Evolutionary conservation across 2,888 invertebrate species (phyloP).

Genomic region (Antitype chi): DNA sequence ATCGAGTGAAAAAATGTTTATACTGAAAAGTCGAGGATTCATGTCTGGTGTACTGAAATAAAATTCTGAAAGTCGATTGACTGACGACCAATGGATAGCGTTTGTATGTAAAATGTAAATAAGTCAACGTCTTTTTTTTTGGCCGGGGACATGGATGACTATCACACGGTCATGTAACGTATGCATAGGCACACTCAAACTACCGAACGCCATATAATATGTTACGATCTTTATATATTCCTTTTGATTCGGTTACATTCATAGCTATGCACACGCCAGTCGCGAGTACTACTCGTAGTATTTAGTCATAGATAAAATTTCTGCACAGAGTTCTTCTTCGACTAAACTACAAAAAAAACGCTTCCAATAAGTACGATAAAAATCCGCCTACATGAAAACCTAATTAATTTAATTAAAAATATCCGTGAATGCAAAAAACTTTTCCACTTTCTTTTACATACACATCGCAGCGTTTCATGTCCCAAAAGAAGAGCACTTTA

Average conservation of each 20-base stretch:
- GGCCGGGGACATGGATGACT: slow-evolving; percentile 32
- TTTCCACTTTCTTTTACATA: slow-evolving; percentile 16
- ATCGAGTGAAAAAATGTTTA: slow-evolving; percentile 63
- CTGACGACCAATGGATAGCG: slow-evolving; percentile 70
- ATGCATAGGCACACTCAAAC: background rate
- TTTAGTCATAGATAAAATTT: background rate
- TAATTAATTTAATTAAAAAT: slow-evolving; percentile 3
- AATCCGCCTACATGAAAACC: background rate
- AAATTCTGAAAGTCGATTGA: slow-evolving; percentile 68
- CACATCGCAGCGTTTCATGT: background rate
- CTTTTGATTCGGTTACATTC: too few relatives aligned
- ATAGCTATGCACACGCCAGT: too few relatives aligned
- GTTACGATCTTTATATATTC: too few relatives aligned
- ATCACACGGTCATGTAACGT: slow-evolving; percentile 45
- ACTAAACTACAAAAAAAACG: background rate
- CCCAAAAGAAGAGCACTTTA: slow-evolving; percentile 1
- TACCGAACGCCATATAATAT: too few relatives aligned
- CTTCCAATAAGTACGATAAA: background rate
- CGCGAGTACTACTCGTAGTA: too few relatives aligned
- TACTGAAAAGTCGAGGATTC: slow-evolving; percentile 62
- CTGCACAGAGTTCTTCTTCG: background rate
- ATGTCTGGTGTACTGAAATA: slow-evolving; percentile 67
- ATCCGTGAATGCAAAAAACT: background rate
- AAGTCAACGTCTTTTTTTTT: slow-evolving; percentile 67
- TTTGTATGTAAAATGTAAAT: slow-evolving; percentile 71